Evolutionary conservation across 2,113 vertebrate genomes (phyloP).

Genomic region (Megaceryle maxima): DNA sequence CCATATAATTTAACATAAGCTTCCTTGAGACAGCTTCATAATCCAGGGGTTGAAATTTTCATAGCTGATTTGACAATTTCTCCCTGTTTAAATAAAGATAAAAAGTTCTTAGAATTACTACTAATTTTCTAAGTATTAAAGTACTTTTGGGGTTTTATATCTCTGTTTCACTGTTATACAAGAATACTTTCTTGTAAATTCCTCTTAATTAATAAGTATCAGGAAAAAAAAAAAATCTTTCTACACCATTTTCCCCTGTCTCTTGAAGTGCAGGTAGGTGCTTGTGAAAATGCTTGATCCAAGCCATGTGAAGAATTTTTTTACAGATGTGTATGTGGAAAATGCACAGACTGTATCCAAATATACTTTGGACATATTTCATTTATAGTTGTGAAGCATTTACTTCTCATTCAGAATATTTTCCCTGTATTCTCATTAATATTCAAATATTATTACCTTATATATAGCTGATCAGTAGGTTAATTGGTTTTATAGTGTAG

Average conservation of each 20-base stretch:
- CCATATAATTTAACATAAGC: neutral
- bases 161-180: neutral
- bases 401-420: neutral
- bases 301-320: neutral
- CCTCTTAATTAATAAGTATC: neutral
- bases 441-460: neutral
- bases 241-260: neutral
- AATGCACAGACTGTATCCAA: neutral
- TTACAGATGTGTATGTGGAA: neutral
- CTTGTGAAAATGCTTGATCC: neutral
- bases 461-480: neutral
- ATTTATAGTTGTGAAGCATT: neutral
- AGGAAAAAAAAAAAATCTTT: neutral
- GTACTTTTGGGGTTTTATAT: fast-evolving
- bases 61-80: neutral
- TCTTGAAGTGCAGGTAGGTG: neutral
- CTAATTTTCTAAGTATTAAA: neutral
- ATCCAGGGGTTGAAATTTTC: neutral
- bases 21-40: neutral
- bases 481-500: neutral
- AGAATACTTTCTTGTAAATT: neutral
- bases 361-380: neutral
- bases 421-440: neutral
- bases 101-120: neutral
- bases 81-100: neutral